Evolutionary conservation across 2,888 invertebrate species (phyloP), one percentile per base, ranked within the genome.

Genomic region (Hydriomena furcata): DNA sequence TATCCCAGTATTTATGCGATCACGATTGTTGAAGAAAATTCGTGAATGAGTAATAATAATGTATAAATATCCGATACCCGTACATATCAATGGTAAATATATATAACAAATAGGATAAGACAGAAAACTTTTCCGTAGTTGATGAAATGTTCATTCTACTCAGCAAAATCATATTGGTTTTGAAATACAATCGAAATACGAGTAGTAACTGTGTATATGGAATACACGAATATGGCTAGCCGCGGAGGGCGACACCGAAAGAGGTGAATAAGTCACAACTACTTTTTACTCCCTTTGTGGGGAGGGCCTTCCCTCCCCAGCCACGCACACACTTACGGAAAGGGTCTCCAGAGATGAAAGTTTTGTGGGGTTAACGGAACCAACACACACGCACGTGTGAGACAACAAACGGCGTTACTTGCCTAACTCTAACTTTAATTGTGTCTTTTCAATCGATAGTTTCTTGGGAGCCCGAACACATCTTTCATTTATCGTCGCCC

Each of bases 251-350:
- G 87, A 88, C 88, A 84, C 75, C 81, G 90, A 90, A 90, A 90
- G 90, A 90, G 90, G 90, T 90, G 89, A 90, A 83, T 84, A 84
- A 89, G 88, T 89, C 86, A 82, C 84, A 85, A 85, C 82, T 85
- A 87, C 78, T 89, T 86, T 85, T 88, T 84, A 87, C 89, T 89
- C 89, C 89, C 89, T 84, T 82, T 75, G 72, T 61, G 68, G 85
- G 88, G 84, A 76, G 84, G 79, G 76, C 60, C 60, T 25, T 68
- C 50, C 58, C 55, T 50, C 62, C 73, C 71, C 67, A 68, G 71
- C 67, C 65, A 69, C 78, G 48, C 79, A 71, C 77, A 71, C 76
- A 61, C 69, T 55, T 71, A 58, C 61, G 47, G 58, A 41, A 67
- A 71, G 74, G 79, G 80, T 82, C 88, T 84, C 85, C 73, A 74